phyloP scores from a whole-genome alignment of 2,888 invertebrate genomes.

The Netelia virgata region DNA sequence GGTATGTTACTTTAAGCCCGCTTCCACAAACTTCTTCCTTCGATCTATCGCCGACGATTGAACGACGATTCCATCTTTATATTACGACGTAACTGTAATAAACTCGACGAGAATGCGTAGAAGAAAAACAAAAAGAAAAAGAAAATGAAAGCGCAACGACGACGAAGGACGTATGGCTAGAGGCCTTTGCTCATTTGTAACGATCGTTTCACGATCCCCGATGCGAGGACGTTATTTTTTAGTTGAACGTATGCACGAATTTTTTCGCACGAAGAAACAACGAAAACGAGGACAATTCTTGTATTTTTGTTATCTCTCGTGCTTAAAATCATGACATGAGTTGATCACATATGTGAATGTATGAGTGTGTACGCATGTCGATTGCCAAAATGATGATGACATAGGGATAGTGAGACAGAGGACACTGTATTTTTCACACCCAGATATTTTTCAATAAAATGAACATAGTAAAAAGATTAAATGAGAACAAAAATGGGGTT shows the following conservation, averaged over 20 bases:
- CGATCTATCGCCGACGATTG: constrained; percentile 44
- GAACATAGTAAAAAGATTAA: constrained; percentile 74
- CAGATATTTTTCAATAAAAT: constrained; percentile 84
- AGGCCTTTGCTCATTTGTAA: constrained; percentile 38
- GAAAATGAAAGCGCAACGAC: neutral
- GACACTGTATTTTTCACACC: constrained; percentile 83
- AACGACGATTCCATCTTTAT: neutral
- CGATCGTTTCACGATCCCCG: constrained; percentile 13
- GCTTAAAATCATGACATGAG: constrained; percentile 11
- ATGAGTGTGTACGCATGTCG: constrained; percentile 67
- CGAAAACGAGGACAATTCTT: constrained; percentile 11
- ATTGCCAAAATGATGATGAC: constrained; percentile 76
- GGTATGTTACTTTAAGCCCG: constrained; percentile 48
- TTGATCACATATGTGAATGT: constrained; percentile 34
- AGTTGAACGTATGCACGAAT: constrained; percentile 10
- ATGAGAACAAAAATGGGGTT: too few species aligned
- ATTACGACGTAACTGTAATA: neutral
- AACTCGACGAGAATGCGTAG: neutral
- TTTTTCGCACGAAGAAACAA: neutral
- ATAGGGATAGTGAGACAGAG: constrained; percentile 72
- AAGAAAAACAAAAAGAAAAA: neutral
- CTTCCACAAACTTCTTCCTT: constrained; percentile 71
- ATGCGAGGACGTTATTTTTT: constrained; percentile 3
- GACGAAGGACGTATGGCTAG: neutral
- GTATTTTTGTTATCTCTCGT: constrained; percentile 18